Evolutionary conservation across 2,113 vertebrate species (phyloP).

Genomic region (Rhinoderma darwinii): DNA sequence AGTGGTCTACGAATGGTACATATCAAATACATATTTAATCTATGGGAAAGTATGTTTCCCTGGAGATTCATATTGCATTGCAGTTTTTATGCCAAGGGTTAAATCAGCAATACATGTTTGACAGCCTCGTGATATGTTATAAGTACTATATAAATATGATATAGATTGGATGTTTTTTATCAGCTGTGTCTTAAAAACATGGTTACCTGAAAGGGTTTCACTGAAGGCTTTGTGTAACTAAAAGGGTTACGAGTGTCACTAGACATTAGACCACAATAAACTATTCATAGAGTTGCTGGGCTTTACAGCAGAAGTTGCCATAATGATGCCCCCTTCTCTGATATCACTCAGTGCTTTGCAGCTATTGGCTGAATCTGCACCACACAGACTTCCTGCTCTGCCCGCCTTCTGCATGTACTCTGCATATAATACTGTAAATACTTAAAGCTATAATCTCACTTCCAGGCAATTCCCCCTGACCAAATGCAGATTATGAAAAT

Average conservation of each 20-base stretch:
- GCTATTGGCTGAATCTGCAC: too few relatives aligned
- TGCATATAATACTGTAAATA: too few relatives aligned
- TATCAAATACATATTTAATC: conserved; percentile 39
- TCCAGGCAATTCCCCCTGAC: too few relatives aligned
- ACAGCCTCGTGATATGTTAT: conserved; percentile 31
- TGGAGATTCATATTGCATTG: conserved; percentile 16
- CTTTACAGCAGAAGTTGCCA: too few relatives aligned
- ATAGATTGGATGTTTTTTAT: not conserved
- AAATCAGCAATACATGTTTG: conserved; percentile 29
- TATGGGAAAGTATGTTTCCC: conserved; percentile 25
- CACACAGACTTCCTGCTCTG: too few relatives aligned
- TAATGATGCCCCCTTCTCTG: too few relatives aligned
- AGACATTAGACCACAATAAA: not conserved
- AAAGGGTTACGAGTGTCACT: not conserved
- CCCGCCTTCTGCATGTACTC: too few relatives aligned
- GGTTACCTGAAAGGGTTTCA: not conserved
- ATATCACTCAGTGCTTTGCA: too few relatives aligned
- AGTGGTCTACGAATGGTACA: conserved; percentile 12
- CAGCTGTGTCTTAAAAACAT: not conserved
- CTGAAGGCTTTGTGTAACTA: not conserved
- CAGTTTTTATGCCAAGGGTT: conserved; percentile 28
- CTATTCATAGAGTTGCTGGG: too few relatives aligned
- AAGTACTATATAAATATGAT: conserved; percentile 26
- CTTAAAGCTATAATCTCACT: too few relatives aligned
- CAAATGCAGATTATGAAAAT: too few relatives aligned